Conservation (phyloP, 2,888 invertebrate species). For the Clitarchus hookeri region DNA sequence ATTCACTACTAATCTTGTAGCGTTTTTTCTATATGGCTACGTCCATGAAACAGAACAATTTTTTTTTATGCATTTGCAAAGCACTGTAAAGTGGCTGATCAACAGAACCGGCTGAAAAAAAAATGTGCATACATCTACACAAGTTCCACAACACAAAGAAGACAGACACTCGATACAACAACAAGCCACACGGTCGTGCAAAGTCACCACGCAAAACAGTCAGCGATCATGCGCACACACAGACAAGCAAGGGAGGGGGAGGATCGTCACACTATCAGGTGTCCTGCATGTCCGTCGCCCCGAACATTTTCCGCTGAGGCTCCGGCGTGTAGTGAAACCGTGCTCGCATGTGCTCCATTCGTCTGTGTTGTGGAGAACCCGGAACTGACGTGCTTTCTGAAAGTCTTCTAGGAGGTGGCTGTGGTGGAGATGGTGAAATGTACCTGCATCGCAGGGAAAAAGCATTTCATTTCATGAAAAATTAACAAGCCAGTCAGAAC, state of each 20-base stretch:
- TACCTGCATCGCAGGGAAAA: constrained; percentile 54
- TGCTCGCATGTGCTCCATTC: constrained; percentile 57
- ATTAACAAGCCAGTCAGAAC: too few species aligned
- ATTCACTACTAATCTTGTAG: neutral
- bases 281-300: constrained; percentile 47
- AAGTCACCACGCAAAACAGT: neutral
- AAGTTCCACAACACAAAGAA: neutral
- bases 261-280: constrained; percentile 30
- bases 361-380: constrained; percentile 66
- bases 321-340: constrained; percentile 59
- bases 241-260: neutral
- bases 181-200: neutral
- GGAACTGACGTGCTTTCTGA: constrained; percentile 71
- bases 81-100: neutral
- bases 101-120: neutral
- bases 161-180: neutral
- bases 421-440: constrained; percentile 64
- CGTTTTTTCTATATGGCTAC: neutral
- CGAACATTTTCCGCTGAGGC: constrained; percentile 52
- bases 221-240: neutral
- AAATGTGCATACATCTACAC: neutral
- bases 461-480: too few species aligned
- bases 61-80: neutral
- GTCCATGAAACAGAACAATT: neutral
- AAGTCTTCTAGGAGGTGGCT: constrained; percentile 65